Evolutionary conservation across 2,888 invertebrate species (phyloP).

Genomic region (Blastobasis adustella): DNA sequence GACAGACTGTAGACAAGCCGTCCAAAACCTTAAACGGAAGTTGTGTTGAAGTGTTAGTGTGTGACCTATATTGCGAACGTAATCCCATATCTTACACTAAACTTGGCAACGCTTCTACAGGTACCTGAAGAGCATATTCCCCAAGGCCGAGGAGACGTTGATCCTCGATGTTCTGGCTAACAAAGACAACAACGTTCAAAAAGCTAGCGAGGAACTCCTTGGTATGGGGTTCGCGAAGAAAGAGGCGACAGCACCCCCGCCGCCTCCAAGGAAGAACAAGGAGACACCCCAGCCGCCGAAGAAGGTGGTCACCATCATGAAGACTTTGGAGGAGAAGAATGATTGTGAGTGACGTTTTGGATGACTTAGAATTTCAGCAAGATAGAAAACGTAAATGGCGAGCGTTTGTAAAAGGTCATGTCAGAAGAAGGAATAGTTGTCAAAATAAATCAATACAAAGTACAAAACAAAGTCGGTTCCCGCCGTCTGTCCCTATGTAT

Average conservation of each 20-base stretch:
- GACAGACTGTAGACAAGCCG: no score
- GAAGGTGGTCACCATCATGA: slow-evolving; percentile 77
- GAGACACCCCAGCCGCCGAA: slow-evolving; percentile 47
- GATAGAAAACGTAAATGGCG: no score
- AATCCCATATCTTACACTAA: no score
- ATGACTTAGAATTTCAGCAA: no score
- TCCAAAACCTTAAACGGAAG: no score
- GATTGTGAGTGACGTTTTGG: slow-evolving; percentile 68
- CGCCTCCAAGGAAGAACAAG: slow-evolving; percentile 35
- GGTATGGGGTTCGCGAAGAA: slow-evolving; percentile 89
- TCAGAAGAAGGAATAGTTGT: no score
- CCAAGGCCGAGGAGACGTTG: slow-evolving; percentile 91
- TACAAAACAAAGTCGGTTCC: no score
- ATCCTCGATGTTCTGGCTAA: slow-evolving; percentile 88
- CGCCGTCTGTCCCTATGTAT: no score
- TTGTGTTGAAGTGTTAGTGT: no score
- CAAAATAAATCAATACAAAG: no score
- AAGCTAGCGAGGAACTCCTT: slow-evolving; percentile 86
- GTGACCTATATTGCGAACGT: no score
- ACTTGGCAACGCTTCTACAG: slow-evolving; percentile 50
- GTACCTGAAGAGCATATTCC: slow-evolving; percentile 93
- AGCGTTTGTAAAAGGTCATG: no score
- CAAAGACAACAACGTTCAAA: slow-evolving; percentile 93
- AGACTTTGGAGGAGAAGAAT: slow-evolving; percentile 81
- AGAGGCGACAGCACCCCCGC: slow-evolving; percentile 64